Base-by-base conservation (phyloP, 2,797 vertebrate genomes). In the Esox lucius region DNA sequence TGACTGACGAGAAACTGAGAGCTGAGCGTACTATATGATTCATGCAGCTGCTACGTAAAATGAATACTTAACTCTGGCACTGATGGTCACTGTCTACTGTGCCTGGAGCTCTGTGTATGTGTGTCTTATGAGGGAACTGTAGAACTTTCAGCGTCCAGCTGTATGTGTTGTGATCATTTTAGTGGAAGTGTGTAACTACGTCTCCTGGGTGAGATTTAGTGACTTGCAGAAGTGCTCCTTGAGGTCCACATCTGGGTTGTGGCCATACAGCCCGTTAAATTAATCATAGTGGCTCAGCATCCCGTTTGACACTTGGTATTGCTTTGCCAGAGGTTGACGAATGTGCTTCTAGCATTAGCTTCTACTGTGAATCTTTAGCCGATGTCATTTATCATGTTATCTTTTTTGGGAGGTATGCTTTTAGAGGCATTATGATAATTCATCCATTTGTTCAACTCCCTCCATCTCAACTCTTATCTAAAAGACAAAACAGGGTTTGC, bases 401-500 rank as follows among this genome's bases (percentile, higher is more conserved):
- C 2, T 65, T 65, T 31, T 16, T 31, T 16, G 28, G 24, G 5
- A 28, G 11, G 26, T 33, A 33, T 28, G 24, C 28, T 65, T 65
- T 65, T 65, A 28, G 62, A 65, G 28, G 28, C 28, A 26, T 65
- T 65, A 19, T 65, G 62, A 33, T 65, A 17, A 65, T 28, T 65
- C 62, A 17, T 28, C 28, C 62, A 28, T 26, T 28, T 33, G 16
- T 33, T 65, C 26, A 31, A 31, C 62, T 31, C 24, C 26, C 26
- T 65, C 28, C 31, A 24, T 65, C 26, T 31, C 62, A 1, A 65
- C 62, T 65, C 62, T 26, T 65, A 19, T 65, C 62, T 28, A 31
- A 65, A 28, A 65, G 28, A 33, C 7, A 2, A 59, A 22, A 22
- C 13, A 65, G 28, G 16, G 6, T 24, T 62, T 17, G 26, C 26